Percentiles rank a stretch among this genome's conserved stretches.
Evolutionary conservation across 2,888 invertebrate species (phyloP).

Genomic region (Athetis lepigone): DNA sequence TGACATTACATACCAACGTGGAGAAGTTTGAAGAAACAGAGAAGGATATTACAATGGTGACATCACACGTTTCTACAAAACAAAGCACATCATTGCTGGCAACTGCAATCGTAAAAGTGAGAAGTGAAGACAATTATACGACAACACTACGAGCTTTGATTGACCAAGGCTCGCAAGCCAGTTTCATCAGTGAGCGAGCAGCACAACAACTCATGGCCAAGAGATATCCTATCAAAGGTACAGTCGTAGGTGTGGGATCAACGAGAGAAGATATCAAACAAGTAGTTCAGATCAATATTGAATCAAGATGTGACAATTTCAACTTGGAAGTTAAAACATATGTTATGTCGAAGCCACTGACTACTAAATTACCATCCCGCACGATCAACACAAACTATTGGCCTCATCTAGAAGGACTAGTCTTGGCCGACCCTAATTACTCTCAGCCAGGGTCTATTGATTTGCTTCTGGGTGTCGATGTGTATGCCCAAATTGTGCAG

Average conservation of each 20-base stretch:
- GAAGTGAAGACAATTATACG: constrained; percentile 12
- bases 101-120: constrained; percentile 14
- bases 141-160: constrained; percentile 19
- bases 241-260: constrained; percentile 11
- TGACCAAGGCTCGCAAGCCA: constrained; percentile 21
- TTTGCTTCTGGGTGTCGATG: constrained; percentile 16
- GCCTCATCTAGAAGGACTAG: constrained; percentile 7
- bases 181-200: constrained; percentile 9
- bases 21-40: constrained; percentile 31
- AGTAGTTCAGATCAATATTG: constrained; percentile 8
- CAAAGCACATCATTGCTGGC: not conserved
- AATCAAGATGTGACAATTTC: constrained; percentile 13
- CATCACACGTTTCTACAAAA: constrained; percentile 4
- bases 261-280: constrained; percentile 6
- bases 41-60: constrained; percentile 7
- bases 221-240: constrained; percentile 2
- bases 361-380: constrained; percentile 23
- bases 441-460: constrained; percentile 13
- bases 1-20: constrained; percentile 21
- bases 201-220: constrained; percentile 4
- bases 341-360: constrained; percentile 10
- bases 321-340: constrained; percentile 12
- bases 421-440: constrained; percentile 5
- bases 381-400: constrained; percentile 1
- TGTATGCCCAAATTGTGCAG: constrained; percentile 25